Evolutionary conservation across 2,888 invertebrate species (phyloP).

Genomic region (Epinotia demarniana): DNA sequence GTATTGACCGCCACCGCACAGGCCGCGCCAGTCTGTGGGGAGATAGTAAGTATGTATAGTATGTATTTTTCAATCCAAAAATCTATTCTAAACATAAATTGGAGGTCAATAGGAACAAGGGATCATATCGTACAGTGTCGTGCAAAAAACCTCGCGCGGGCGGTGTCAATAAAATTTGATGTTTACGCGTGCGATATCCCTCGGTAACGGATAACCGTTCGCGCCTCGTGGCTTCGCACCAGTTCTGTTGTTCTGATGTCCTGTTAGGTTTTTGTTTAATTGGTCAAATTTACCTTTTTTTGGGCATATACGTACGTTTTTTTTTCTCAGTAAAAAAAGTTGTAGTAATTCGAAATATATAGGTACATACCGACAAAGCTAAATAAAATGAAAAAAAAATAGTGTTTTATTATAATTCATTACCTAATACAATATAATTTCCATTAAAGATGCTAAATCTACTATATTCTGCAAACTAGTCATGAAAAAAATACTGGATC

Average conservation of each 20-base stretch:
- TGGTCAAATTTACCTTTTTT: not conserved
- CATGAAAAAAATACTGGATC: slow-evolving; percentile 1
- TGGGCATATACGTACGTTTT: too few relatives aligned
- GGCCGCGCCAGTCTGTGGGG: too few relatives aligned
- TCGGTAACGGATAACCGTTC: slow-evolving; percentile 65
- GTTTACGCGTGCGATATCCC: slow-evolving; percentile 74
- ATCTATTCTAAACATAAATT: not conserved
- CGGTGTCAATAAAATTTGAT: slow-evolving; percentile 78
- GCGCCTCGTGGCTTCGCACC: slow-evolving; percentile 57
- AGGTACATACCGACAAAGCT: too few relatives aligned
- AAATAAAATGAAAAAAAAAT: too few relatives aligned
- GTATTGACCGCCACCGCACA: too few relatives aligned
- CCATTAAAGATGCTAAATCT: too few relatives aligned
- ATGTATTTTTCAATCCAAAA: not conserved
- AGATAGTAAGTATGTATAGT: too few relatives aligned
- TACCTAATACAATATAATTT: too few relatives aligned
- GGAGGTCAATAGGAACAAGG: slow-evolving; percentile 21
- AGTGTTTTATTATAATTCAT: too few relatives aligned
- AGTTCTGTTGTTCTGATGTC: not conserved
- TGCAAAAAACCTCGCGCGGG: slow-evolving; percentile 67
- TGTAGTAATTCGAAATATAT: too few relatives aligned
- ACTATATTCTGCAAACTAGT: not conserved
- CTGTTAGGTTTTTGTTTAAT: slow-evolving; percentile 1
- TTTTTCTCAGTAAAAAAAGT: too few relatives aligned
- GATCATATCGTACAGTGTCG: slow-evolving; percentile 57